phyloP scores from a whole-genome alignment of 2,113 vertebrate genomes.

The Oenanthe oenanthe region DNA sequence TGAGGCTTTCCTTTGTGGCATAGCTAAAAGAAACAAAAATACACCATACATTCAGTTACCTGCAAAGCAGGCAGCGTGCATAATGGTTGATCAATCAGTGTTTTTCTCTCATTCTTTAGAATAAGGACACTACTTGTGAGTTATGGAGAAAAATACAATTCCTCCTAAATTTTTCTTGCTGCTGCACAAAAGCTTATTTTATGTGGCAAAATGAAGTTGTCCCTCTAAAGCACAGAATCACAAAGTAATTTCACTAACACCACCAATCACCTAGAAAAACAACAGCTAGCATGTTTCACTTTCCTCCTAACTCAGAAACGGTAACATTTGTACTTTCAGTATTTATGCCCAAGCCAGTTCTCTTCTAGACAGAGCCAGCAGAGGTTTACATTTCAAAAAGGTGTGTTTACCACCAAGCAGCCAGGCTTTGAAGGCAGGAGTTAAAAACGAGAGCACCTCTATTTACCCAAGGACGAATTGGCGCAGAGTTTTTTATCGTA shows the following conservation, averaged over 20 bases:
- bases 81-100: neutral
- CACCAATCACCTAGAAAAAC: neutral
- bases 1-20: neutral
- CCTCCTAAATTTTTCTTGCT: neutral
- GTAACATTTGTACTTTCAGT: neutral
- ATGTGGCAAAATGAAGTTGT: neutral
- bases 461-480: slow-evolving; percentile 89
- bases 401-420: neutral
- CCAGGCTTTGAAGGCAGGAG: neutral
- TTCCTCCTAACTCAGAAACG: neutral
- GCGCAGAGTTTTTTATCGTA: slow-evolving; percentile 93
- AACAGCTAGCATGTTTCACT: neutral
- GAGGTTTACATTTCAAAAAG: neutral
- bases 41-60: neutral
- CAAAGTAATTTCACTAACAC: neutral
- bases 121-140: neutral
- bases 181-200: neutral
- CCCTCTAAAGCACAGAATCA: neutral
- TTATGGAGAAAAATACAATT: neutral
- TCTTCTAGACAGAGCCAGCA: neutral
- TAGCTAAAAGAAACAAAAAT: neutral
- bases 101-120: neutral
- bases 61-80: neutral
- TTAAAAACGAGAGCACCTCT: neutral
- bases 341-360: neutral